Conservation (phyloP, 2,888 invertebrate species). For the Lithophane semibrunnea region DNA sequence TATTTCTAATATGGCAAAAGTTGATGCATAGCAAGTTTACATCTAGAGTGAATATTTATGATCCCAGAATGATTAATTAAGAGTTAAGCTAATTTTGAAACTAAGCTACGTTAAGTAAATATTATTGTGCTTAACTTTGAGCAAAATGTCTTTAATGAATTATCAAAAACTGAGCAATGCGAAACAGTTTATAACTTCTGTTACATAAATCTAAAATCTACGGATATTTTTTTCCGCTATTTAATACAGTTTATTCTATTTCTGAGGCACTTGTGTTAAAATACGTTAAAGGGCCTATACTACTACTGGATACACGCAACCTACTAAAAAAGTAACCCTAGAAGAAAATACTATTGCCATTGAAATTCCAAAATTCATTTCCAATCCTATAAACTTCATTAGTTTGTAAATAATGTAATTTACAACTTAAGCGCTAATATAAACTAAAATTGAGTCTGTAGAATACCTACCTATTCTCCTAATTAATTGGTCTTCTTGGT, state of each 20-base stretch:
- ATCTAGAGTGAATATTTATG: conserved; percentile 52
- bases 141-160: conserved; percentile 40
- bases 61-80: conserved; percentile 50
- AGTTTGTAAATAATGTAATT: conserved; percentile 37
- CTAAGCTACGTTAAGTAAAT: conserved; percentile 1
- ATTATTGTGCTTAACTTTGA: conserved; percentile 53
- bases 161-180: conserved; percentile 32
- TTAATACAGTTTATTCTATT: conserved; percentile 9
- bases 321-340: conserved; percentile 27
- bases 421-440: conserved; percentile 37
- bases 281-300: background rate
- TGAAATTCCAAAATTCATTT: conserved; percentile 18
- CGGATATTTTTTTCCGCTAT: conserved; percentile 4
- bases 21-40: conserved; percentile 54
- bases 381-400: conserved; percentile 27
- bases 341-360: conserved; percentile 21
- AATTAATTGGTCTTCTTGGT: conserved; percentile 42
- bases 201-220: conserved; percentile 12
- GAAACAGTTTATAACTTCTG: conserved; percentile 5
- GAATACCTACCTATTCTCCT: conserved; percentile 24
- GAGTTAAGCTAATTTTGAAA: conserved; percentile 2
- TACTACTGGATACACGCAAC: conserved; percentile 30
- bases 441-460: conserved; percentile 10
- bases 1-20: conserved; percentile 65
- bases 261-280: conserved; percentile 47